These are phyloP conservation scores for Neotoma lepida DNA, from an alignment of 2,113 vertebrate genomes.

Conservation along the genomic window DNA sequence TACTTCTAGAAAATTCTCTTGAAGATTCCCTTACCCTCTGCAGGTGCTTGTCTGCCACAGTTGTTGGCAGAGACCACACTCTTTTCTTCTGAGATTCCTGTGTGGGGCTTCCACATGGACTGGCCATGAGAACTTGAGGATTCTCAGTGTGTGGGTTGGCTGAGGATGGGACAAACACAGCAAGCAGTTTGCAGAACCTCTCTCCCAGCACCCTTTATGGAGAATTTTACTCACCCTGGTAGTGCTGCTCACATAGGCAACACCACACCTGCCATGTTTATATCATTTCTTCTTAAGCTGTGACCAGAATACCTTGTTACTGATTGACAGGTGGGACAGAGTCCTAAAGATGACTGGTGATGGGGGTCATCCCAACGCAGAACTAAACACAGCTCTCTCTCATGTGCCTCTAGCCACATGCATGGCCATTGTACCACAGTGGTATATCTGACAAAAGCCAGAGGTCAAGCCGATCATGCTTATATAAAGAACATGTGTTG, in stretches of 20 bases:
- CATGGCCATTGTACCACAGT: not conserved
- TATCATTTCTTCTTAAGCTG: not conserved
- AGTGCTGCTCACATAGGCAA: not conserved
- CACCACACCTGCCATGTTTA: fast-evolving
- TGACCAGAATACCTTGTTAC: not conserved
- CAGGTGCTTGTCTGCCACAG: not conserved
- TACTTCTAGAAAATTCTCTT: not conserved
- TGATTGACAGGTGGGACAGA: not conserved
- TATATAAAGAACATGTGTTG: not conserved
- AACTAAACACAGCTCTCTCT: not conserved
- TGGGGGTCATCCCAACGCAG: not conserved
- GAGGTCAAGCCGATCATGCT: not conserved
- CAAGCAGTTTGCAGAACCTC: not conserved
- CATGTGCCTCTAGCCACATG: not conserved
- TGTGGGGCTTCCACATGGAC: not conserved
- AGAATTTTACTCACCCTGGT: too few species aligned
- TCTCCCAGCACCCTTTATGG: not conserved
- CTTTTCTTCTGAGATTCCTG: not conserved
- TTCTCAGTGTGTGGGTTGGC: not conserved
- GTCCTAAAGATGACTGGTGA: not conserved
- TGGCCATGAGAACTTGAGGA: not conserved
- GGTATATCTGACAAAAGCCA: not conserved
- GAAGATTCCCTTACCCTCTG: fast-evolving
- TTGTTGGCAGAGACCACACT: too few species aligned
- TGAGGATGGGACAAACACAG: not conserved